These are phyloP conservation scores for Ctena decussata DNA, from an alignment of 2,888 invertebrate genomes.

Conservation along the genomic window DNA sequence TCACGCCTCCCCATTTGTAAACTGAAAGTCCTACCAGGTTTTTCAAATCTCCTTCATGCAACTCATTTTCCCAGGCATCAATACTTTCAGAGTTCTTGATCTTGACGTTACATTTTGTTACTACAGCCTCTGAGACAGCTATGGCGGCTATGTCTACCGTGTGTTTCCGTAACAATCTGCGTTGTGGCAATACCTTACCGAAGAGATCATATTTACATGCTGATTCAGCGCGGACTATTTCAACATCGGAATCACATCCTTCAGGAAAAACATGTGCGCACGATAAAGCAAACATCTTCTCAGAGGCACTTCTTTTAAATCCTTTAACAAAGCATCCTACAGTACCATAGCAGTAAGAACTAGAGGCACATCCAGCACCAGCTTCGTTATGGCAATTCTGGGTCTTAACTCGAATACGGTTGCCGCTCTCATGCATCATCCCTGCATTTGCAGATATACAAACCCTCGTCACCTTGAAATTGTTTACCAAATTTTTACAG, in stretches of 20 bases:
- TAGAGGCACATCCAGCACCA: too few relatives aligned
- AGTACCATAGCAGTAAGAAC: too few relatives aligned
- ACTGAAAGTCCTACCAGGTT: not conserved
- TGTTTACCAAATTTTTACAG: too few relatives aligned
- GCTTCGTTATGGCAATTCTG: not conserved
- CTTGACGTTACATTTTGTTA: not conserved
- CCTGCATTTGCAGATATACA: too few relatives aligned
- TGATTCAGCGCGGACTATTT: not conserved
- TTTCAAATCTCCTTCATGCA: not conserved
- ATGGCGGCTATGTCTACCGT: not conserved
- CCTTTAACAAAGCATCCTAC: too few relatives aligned
- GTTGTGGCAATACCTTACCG: not conserved
- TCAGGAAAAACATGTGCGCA: not conserved
- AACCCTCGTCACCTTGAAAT: too few relatives aligned
- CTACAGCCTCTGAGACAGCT: not conserved
- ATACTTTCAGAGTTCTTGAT: not conserved
- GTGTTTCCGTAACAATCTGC: not conserved
- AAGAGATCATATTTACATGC: not conserved
- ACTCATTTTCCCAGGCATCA: not conserved
- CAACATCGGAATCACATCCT: not conserved
- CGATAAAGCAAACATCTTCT: not conserved
- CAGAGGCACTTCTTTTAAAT: too few relatives aligned
- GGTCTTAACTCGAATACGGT: too few relatives aligned
- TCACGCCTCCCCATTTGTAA: not conserved
- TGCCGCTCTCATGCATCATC: too few relatives aligned